These are phyloP conservation scores for Luidia sarsii DNA, from an alignment of 53 echinoderm and acorn worm genomes.

Conservation along the genomic window DNA sequence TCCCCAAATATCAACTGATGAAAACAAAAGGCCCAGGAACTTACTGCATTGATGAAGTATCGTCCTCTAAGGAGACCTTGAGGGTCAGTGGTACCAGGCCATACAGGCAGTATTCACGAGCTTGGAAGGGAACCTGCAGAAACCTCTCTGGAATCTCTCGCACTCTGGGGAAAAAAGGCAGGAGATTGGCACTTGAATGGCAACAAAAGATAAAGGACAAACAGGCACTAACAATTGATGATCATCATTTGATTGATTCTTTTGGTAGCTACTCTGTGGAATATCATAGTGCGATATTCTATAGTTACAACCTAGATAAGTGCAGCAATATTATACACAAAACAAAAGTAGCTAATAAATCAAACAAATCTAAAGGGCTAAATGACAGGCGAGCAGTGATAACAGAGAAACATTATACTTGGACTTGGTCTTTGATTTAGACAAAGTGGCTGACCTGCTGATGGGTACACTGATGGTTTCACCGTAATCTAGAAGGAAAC, in stretches of 20 bases:
- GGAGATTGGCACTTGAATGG: neutral
- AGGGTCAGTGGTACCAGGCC: constrained; percentile 78
- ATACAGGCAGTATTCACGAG: constrained; percentile 73
- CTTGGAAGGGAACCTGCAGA: constrained; percentile 75
- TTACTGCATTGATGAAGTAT: constrained; percentile 69
- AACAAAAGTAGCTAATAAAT: too few species aligned
- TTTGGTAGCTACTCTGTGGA: too few species aligned
- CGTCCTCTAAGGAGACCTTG: constrained; percentile 67
- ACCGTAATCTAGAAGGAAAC: constrained; percentile 79
- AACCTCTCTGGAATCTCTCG: constrained; percentile 78
- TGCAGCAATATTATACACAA: too few species aligned
- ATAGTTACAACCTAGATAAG: too few species aligned
- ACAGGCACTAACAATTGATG: neutral
- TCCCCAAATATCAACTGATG: too few species aligned
- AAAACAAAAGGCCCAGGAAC: constrained; percentile 32
- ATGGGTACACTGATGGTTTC: constrained; percentile 60
- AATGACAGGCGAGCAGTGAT: too few species aligned
- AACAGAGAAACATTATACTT: too few species aligned
- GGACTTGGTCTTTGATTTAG: too few species aligned
- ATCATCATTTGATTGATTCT: neutral
- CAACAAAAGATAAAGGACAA: neutral
- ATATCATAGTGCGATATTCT: too few species aligned
- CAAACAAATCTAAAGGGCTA: too few species aligned
- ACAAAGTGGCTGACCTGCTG: constrained; percentile 76
- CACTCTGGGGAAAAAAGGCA: constrained; percentile 64